Base-by-base conservation (phyloP, 35 echinoderm and acorn worm genomes). In the Lytechinus variegatus region DNA sequence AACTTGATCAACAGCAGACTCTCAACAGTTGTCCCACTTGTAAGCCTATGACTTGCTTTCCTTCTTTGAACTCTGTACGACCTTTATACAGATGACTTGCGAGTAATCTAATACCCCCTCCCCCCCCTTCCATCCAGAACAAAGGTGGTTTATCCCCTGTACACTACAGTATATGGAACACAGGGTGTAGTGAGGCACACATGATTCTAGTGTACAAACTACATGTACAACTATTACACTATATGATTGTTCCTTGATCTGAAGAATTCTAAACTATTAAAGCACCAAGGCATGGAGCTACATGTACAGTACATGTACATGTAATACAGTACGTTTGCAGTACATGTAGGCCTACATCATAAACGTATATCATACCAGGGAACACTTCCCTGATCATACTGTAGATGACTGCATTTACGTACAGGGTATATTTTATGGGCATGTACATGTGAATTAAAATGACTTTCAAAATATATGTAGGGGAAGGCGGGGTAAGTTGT, bases 1-100 rank as follows among this genome's bases (percentile, higher is more conserved):
- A 79, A 79, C 66, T 79, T 79, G 66, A 79, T 24, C 66, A 79
- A 79, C 66, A 79, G 66, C 66, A 79, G 66, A 79, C 66, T 79
- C 66, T 79, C 61, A 8, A 79, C 21, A 7, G 66, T 79, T 79
- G 66, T 16, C 4, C 66, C 66, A 79, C 66, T 79, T 79, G 14
- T 72, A 79, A 79, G 66, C 66, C 66, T 79, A 24, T 7, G 66
- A 16, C n/a, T 24, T 79, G 8, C 66, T 7, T 24, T 79, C 19
- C 66, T 24, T 79, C 66, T 24, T 11, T 79, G 66, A 79, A 79
- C 66, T 79, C 66, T 79, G 12, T 79, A 7, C 24, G 66, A 79
- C 66, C 66, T 79, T 13, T 79, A 24, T 79, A n/a, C 66, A 79
- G 66, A 79, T 5, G 66, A 8, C 4, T 24, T 79, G 66, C 14